phyloP scores from a whole-genome alignment of 2,797 vertebrate species.

The Lepus oiostolus region DNA sequence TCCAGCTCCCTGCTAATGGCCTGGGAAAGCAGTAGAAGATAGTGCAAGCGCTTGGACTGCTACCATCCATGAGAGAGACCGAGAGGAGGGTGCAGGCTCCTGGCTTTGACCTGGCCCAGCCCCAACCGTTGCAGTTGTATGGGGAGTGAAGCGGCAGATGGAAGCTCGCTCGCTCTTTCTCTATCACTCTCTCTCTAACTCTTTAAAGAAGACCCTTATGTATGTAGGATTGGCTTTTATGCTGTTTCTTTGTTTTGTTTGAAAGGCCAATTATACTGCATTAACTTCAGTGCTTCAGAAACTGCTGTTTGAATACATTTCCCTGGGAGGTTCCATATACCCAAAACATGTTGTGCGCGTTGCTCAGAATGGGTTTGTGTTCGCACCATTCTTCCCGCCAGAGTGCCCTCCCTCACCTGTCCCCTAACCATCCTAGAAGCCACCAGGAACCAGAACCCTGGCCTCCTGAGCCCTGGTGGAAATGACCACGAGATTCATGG shows the following conservation, averaged over 20 bases:
- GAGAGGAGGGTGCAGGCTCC: no score
- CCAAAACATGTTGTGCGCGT: not conserved
- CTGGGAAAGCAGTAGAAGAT: no score
- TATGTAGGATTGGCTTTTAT: not conserved
- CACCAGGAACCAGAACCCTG: not conserved
- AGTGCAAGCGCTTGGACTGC: no score
- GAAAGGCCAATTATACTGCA: not conserved
- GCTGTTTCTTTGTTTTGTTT: constrained; percentile 36
- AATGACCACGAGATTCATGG: not conserved
- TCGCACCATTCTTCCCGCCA: not conserved
- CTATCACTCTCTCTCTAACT: no score
- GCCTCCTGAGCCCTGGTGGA: not conserved
- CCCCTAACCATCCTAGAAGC: not conserved
- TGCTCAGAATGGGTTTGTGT: not conserved
- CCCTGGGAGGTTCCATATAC: not conserved
- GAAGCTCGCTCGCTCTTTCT: no score
- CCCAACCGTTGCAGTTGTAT: no score
- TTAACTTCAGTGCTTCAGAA: not conserved
- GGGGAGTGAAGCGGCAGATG: no score
- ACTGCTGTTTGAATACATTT: not conserved
- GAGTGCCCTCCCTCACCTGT: not conserved
- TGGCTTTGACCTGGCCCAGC: no score
- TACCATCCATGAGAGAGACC: no score
- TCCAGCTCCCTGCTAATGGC: no score
- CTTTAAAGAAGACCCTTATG: no score